Evolutionary conservation across 2,113 vertebrate species (phyloP).

Genomic region (Cavia aperea): DNA sequence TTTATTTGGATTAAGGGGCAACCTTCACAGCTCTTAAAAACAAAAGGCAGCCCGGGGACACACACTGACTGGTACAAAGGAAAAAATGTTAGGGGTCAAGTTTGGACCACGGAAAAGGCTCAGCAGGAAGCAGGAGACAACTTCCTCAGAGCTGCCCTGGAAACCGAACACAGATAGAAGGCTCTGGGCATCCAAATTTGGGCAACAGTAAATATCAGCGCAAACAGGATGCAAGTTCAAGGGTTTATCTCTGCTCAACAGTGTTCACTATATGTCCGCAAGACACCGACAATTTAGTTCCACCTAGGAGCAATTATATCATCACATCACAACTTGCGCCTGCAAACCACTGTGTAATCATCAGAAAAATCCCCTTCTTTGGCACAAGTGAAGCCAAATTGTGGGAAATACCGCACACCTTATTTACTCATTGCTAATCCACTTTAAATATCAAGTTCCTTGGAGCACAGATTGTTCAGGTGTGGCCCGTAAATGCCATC

Average conservation of each 20-base stretch:
- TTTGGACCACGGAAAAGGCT: not conserved
- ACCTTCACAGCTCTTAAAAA: not conserved
- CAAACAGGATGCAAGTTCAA: not conserved
- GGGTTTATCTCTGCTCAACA: not conserved
- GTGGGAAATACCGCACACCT: constrained; percentile 30
- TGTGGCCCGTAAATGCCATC: constrained; percentile 12
- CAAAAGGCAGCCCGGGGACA: not conserved
- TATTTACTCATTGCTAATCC: not conserved
- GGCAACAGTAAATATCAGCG: not conserved
- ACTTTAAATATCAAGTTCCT: constrained; percentile 24
- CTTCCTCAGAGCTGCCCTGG: not conserved
- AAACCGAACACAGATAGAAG: not conserved
- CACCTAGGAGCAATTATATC: not conserved
- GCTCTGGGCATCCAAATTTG: not conserved
- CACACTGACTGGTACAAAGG: not conserved
- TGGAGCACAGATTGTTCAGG: constrained; percentile 7
- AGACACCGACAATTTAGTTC: not conserved
- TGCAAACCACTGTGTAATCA: constrained; percentile 32
- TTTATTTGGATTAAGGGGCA: not conserved
- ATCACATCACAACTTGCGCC: not conserved
- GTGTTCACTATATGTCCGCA: not conserved
- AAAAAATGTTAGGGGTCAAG: constrained; percentile 13
- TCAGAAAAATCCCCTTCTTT: constrained; percentile 23
- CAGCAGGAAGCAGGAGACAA: not conserved
- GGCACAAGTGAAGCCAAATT: constrained; percentile 37